These are phyloP conservation scores for Dryococelus australis DNA, from an alignment of 2,888 invertebrate species.

Conservation along the genomic window DNA sequence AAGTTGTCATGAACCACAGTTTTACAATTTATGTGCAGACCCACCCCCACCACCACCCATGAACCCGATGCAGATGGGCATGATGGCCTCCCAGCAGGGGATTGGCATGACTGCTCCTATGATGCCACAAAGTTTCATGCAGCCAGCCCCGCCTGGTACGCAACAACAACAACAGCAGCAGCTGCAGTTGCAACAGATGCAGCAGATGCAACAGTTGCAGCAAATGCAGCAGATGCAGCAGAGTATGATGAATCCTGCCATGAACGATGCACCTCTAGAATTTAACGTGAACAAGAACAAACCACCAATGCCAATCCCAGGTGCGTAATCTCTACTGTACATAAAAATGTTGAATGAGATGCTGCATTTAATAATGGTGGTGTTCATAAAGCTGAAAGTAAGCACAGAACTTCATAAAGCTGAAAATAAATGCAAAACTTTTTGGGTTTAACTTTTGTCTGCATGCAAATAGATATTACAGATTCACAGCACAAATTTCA, in stretches of 20 bases:
- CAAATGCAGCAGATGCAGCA: slow-evolving; percentile 40
- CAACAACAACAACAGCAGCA: slow-evolving; percentile 34
- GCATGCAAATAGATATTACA: too few relatives aligned
- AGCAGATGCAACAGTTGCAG: slow-evolving; percentile 38
- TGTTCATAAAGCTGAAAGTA: too few relatives aligned
- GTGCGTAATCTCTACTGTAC: slow-evolving; percentile 17
- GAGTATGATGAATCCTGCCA: slow-evolving; percentile 56
- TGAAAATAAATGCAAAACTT: too few relatives aligned
- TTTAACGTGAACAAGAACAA: slow-evolving; percentile 69
- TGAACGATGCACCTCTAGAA: slow-evolving; percentile 69
- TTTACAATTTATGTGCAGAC: slow-evolving; percentile 36
- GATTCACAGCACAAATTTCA: too few relatives aligned
- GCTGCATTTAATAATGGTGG: too few relatives aligned
- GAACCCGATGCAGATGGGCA: slow-evolving; percentile 44
- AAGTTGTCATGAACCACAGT: background rate
- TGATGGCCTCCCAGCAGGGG: slow-evolving; percentile 44
- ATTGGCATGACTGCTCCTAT: slow-evolving; percentile 50
- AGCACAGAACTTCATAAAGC: too few relatives aligned
- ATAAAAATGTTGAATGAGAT: too few relatives aligned
- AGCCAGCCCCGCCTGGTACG: slow-evolving; percentile 46
- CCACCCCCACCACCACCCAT: slow-evolving; percentile 45
- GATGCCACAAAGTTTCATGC: slow-evolving; percentile 49
- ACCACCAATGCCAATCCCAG: slow-evolving; percentile 62
- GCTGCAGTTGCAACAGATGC: slow-evolving; percentile 30
- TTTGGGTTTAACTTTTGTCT: too few relatives aligned